These are phyloP conservation scores for Sphaeridia pumilis DNA, from an alignment of 2,888 invertebrate genomes.

Conservation along the genomic window DNA sequence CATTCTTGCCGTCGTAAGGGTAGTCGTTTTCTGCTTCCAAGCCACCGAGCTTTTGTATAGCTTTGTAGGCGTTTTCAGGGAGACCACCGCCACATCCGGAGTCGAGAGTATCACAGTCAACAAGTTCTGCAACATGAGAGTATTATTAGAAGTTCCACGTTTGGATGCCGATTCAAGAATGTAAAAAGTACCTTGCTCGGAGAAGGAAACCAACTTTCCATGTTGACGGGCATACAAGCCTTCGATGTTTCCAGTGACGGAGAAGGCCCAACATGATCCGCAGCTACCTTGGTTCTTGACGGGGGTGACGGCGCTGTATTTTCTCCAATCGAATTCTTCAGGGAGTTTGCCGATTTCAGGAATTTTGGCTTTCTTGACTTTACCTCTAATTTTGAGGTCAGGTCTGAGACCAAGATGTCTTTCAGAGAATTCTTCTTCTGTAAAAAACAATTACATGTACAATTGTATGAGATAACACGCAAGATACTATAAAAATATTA, in stretches of 20 bases:
- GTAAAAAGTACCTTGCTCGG: slow-evolving; percentile 79
- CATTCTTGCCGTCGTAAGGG: slow-evolving; percentile 74
- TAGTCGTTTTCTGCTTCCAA: slow-evolving; percentile 79
- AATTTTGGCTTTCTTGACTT: slow-evolving; percentile 53
- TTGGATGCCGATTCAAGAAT: no score
- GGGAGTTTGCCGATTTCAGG: slow-evolving; percentile 55
- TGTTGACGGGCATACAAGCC: slow-evolving; percentile 80
- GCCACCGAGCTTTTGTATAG: slow-evolving; percentile 77
- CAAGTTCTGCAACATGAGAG: no score
- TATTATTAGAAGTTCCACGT: no score
- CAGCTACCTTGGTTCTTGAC: slow-evolving; percentile 84
- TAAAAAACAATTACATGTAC: no score
- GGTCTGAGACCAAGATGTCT: slow-evolving; percentile 50
- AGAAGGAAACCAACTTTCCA: slow-evolving; percentile 64
- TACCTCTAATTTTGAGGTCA: slow-evolving; percentile 46
- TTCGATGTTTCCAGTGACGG: slow-evolving; percentile 92
- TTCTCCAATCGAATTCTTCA: slow-evolving; percentile 73
- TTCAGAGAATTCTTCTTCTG: slow-evolving; percentile 41
- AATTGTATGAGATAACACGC: no score
- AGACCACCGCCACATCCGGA: slow-evolving; percentile 72
- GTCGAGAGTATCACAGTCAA: slow-evolving; percentile 89
- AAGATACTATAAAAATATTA: no score
- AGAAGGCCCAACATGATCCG: slow-evolving; percentile 94
- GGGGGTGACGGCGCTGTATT: slow-evolving; percentile 63
- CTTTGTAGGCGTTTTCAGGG: slow-evolving; percentile 79